phyloP scores from a whole-genome alignment of 2,797 vertebrate species.

The Xyrichtys novacula region DNA sequence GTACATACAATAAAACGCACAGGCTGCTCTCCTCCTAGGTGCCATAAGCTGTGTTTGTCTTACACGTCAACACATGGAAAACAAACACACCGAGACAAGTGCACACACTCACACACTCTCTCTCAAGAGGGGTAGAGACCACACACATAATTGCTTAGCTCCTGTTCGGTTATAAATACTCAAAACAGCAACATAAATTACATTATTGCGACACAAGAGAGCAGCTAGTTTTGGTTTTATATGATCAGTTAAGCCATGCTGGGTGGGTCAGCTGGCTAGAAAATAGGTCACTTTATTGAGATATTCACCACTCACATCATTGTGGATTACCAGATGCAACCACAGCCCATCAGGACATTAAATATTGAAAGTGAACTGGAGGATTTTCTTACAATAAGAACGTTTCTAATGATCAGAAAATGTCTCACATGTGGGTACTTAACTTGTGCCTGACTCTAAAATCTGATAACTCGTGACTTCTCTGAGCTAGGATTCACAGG shows the following conservation, averaged over 20 bases:
- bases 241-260: slow-evolving; percentile 71
- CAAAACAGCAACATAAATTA: slow-evolving; percentile 49
- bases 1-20: slow-evolving; percentile 54
- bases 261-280: slow-evolving; percentile 58
- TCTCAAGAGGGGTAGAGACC: background rate
- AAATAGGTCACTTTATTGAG: slow-evolving; percentile 82
- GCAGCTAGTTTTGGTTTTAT: slow-evolving; percentile 64
- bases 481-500: slow-evolving; percentile 64
- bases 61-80: slow-evolving; percentile 34
- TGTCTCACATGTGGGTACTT: slow-evolving; percentile 5
- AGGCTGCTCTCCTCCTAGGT: slow-evolving; percentile 43
- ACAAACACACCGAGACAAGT: slow-evolving; percentile 28
- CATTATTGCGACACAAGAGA: slow-evolving; percentile 58
- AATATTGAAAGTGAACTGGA: slow-evolving; percentile 78
- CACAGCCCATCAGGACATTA: slow-evolving; percentile 75
- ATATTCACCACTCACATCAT: slow-evolving; percentile 82
- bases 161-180: slow-evolving; percentile 40
- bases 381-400: slow-evolving; percentile 72
- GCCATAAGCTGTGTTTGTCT: slow-evolving; percentile 47
- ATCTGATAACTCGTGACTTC: slow-evolving; percentile 53
- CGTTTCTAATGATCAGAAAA: slow-evolving; percentile 30
- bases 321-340: slow-evolving; percentile 78
- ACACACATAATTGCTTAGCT: slow-evolving; percentile 19
- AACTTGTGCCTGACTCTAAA: slow-evolving; percentile 12
- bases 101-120: background rate